Evolutionary conservation across 2,113 vertebrate genomes (phyloP).

Genomic region (Malurus cyaneus): DNA sequence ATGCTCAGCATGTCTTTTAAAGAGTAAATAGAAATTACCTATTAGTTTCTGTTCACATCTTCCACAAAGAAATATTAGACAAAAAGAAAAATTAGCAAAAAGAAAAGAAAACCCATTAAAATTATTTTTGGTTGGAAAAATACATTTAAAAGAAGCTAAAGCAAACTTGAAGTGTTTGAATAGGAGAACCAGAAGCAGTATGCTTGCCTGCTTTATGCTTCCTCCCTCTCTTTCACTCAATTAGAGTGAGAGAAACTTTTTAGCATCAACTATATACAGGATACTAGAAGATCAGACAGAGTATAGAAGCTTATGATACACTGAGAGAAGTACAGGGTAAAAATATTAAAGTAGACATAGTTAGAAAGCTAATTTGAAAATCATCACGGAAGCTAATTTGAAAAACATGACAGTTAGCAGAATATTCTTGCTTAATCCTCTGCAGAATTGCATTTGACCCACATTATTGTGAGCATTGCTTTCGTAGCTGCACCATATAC

Average conservation of each 20-base stretch:
- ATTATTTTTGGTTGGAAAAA: neutral
- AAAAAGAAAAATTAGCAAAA: neutral
- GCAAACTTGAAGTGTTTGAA: neutral
- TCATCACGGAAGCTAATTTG: neutral
- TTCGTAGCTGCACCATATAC: neutral
- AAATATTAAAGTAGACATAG: neutral
- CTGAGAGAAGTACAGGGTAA: neutral
- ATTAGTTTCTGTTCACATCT: neutral
- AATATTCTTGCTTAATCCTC: neutral
- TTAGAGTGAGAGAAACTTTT: neutral
- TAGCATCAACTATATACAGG: neutral
- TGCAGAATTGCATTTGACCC: neutral
- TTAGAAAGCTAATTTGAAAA: neutral
- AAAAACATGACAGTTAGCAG: neutral
- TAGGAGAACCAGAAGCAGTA: neutral
- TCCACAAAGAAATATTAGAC: neutral
- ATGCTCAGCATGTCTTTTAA: neutral
- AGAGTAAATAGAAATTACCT: neutral
- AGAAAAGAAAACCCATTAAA: neutral
- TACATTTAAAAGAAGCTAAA: neutral
- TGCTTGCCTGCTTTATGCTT: neutral
- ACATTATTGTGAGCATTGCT: neutral
- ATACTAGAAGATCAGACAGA: neutral
- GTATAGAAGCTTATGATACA: neutral
- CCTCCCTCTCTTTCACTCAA: neutral